Percentiles rank a stretch among this genome's conserved stretches.
Evolutionary conservation across 1,140 invertebrate genomes (phyloP).

Genomic region (Phymorhynchus buccinoides): DNA sequence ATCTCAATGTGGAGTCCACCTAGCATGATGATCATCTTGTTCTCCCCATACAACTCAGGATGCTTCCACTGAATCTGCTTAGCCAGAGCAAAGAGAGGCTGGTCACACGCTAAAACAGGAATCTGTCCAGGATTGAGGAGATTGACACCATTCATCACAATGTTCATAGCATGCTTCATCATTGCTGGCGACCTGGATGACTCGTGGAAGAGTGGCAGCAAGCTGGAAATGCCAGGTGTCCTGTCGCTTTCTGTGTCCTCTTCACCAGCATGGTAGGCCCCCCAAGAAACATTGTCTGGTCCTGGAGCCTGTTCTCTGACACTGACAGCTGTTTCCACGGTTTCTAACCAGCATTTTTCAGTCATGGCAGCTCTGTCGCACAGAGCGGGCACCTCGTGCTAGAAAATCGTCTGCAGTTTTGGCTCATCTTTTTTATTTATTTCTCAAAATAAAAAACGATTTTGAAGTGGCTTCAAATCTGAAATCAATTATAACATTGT

Average conservation of each 20-base stretch:
- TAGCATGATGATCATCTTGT: constrained; percentile 41
- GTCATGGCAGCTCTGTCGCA: too few species aligned
- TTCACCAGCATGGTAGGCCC: constrained; percentile 38
- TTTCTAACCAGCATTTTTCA: not conserved
- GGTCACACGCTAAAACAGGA: constrained; percentile 51
- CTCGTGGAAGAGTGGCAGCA: constrained; percentile 41
- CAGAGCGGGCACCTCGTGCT: too few species aligned
- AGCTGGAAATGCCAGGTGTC: too few species aligned
- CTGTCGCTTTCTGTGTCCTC: not conserved
- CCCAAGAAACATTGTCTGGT: constrained; percentile 33
- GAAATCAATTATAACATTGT: too few species aligned
- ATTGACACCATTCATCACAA: constrained; percentile 40
- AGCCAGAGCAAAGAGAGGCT: constrained; percentile 51
- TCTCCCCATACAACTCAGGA: constrained; percentile 46
- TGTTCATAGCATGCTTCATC: constrained; percentile 51
- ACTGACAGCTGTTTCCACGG: not conserved
- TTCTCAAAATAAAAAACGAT: too few species aligned
- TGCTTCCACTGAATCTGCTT: constrained; percentile 57
- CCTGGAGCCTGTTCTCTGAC: not conserved
- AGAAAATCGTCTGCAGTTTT: too few species aligned
- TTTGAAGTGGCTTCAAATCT: too few species aligned
- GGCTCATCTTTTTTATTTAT: too few species aligned
- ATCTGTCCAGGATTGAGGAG: constrained; percentile 57
- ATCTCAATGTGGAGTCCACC: constrained; percentile 44
- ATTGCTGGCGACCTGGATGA: constrained; percentile 42